A percentile compares a stretch with the other conserved stretches of the same genome.
Evolutionary conservation across 2,888 invertebrate genomes (phyloP).

Genomic region (Pristionchus entomophagus): DNA sequence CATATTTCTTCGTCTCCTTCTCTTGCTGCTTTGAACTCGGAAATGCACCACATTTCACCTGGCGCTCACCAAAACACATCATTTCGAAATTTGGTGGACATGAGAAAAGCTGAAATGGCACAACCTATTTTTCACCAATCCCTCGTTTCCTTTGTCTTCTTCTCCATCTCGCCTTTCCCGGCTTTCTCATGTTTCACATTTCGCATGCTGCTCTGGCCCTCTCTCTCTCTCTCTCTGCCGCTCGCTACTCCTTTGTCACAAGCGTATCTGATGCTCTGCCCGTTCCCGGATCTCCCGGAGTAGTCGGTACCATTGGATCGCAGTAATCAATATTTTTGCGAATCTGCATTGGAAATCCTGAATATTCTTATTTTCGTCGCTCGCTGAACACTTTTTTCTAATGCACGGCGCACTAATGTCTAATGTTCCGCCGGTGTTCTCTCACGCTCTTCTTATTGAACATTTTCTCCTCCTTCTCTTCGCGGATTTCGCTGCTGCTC

Average conservation of each 20-base stretch:
- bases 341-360: too few relatives aligned
- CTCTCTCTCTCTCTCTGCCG: neutral
- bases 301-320: too few relatives aligned
- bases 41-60: too few relatives aligned
- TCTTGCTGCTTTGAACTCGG: neutral
- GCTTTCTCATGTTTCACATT: slow-evolving; percentile 3
- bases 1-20: neutral
- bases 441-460: neutral
- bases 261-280: too few relatives aligned
- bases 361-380: too few relatives aligned
- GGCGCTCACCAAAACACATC: too few relatives aligned
- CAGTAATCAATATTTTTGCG: too few relatives aligned
- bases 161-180: neutral
- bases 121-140: neutral
- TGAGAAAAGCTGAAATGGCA: too few relatives aligned
- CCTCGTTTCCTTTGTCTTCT: neutral
- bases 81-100: too few relatives aligned
- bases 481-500: neutral
- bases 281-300: too few relatives aligned
- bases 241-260: neutral
- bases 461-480: too few relatives aligned
- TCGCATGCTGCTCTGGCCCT: neutral
- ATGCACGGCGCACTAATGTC: neutral
- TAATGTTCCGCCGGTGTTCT: neutral
- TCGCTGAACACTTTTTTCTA: too few relatives aligned